phyloP scores from a whole-genome alignment of 2,797 vertebrate genomes.

The Alosa sapidissima region DNA sequence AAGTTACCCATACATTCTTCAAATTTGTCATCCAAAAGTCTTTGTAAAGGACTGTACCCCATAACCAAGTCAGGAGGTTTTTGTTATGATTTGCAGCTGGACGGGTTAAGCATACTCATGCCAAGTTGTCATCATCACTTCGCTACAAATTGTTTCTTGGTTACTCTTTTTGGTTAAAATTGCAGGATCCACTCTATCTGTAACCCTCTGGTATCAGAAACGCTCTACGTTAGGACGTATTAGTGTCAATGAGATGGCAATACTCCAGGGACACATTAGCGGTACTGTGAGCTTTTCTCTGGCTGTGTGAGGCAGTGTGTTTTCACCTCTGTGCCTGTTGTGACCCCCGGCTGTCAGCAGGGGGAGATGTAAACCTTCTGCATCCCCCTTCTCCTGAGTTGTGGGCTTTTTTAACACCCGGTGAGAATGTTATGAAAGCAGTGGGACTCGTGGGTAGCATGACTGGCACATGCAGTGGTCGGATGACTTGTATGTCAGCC shows the following conservation, averaged over 20 bases:
- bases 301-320: not conserved
- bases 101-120: conserved; percentile 10
- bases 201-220: not conserved
- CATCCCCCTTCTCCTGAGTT: not conserved
- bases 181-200: not conserved
- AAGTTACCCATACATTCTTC: not conserved
- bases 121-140: not conserved
- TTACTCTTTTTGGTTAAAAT: conserved; percentile 1
- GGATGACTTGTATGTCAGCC: not conserved
- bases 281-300: not conserved
- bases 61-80: not conserved
- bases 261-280: not conserved
- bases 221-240: not conserved
- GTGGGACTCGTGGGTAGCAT: not conserved
- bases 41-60: not conserved
- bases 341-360: not conserved
- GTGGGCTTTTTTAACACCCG: conserved; percentile 11
- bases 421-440: conserved; percentile 23
- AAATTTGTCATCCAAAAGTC: not conserved
- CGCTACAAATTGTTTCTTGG: not conserved
- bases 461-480: not conserved
- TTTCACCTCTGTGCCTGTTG: not conserved
- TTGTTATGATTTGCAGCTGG: conserved; percentile 14
- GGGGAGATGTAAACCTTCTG: not conserved
- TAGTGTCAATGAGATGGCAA: not conserved